Base-by-base conservation (phyloP, 2,888 invertebrate species). In the Clepsis dumicolana region DNA sequence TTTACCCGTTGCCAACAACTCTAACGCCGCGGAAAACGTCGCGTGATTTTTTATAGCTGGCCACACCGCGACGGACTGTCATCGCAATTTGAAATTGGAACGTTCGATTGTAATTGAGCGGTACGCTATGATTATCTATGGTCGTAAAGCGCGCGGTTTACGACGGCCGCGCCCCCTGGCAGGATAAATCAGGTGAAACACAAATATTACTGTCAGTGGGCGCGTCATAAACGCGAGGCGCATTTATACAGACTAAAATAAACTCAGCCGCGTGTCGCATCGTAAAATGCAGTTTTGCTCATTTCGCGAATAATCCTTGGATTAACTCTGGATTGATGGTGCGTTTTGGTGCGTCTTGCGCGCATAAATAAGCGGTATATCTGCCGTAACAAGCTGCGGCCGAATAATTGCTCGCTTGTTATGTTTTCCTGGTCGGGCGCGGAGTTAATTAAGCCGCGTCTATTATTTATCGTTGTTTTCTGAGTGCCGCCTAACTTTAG, bases 301-400 rank as follows among this genome's bases (percentile, higher is more conserved):
- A 81, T 86, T 83, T 84, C 82, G 81, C 82, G 80, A 85, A 84
- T 86, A 87, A 89, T 86, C 84, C 80, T 65, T 64, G 86, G 88
- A 89, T 91, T 91, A 91, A 79, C 77, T 72, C 73, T 72, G 80
- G 85, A 89, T 87, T 86, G 88, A 89, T 90, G 90, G 80, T 80
- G 59, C 59, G 80, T 85, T 88, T 87, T 78, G 81, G 84, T 81
- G 80, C 72, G 77, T 81, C 85, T 84, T 80, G 80, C 71, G 81
- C 75, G 79, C 85, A 81, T 89, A 89, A 90, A 90, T 88, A 89
- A 82, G 75, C 70, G 74, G 78, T 82, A 80, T 81, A 84, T 82
- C 80, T 77, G 73, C 70, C 71, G 71, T 80, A 78, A 80, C 77
- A 80, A 79, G 77, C 72, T 65, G 64, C 77, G 74, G 80, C 82